A percentile compares a stretch with the other conserved stretches of the same genome.
These are phyloP conservation scores for Scolanthus callimorphus DNA, from an alignment of 92 coral and sea anemone species.

Conservation along the genomic window DNA sequence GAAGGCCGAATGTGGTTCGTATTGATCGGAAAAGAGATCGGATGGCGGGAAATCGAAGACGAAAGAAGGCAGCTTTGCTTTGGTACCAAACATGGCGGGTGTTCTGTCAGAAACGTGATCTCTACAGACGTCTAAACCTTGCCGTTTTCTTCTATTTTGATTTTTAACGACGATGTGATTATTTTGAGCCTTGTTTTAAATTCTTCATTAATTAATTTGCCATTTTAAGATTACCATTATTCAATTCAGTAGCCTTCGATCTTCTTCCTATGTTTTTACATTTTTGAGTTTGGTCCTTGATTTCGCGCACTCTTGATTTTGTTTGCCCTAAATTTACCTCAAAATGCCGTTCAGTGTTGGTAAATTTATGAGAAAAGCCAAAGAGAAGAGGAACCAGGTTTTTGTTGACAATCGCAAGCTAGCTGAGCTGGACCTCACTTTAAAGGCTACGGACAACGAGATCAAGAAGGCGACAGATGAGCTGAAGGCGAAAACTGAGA, in stretches of 20 bases:
- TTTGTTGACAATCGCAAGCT: neutral
- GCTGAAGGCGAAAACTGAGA: neutral
- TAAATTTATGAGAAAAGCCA: neutral
- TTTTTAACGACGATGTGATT: neutral
- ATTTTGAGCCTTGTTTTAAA: neutral
- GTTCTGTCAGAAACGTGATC: too few species aligned
- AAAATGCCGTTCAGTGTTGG: neutral
- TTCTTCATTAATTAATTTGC: neutral
- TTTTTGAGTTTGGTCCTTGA: neutral
- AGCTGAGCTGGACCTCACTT: neutral
- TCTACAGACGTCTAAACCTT: neutral
- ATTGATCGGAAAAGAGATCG: too few species aligned
- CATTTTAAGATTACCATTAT: neutral
- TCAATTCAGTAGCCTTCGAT: neutral
- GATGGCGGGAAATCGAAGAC: too few species aligned
- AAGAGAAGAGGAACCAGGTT: neutral
- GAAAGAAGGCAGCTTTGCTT: too few species aligned
- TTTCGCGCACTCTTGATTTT: neutral
- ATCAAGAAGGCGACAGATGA: neutral
- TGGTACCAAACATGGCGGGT: too few species aligned
- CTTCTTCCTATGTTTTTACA: neutral
- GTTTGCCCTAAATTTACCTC: neutral
- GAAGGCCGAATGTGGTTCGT: too few species aligned
- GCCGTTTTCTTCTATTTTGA: neutral
- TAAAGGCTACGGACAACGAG: too few species aligned